Base-by-base conservation (phyloP, 2,888 invertebrate species). In the Sarcophaga rosellei region DNA sequence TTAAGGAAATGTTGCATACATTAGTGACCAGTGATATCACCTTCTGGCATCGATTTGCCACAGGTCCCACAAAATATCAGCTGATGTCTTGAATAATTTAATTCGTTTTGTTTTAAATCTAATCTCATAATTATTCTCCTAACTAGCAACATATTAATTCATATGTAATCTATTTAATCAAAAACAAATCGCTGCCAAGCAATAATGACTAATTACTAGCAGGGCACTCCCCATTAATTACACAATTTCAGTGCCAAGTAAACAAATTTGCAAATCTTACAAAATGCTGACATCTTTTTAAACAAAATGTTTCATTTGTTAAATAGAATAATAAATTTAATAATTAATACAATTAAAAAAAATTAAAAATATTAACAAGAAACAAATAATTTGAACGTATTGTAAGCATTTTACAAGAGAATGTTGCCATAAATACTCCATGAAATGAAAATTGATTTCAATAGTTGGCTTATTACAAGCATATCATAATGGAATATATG, bases 291-390 rank as follows among this genome's bases (percentile, higher is more conserved):
- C 21, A 44, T 35, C n/a, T 10, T 53, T 53, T 57, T 17, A 80
- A 80, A 25, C 25, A 59, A 80, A 66, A 45, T 21, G 25, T 6
- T 66, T 59, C 72, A 73, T 47, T 47, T 73, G 65, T 53, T 53
- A 5, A 53, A 53, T 53, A 53, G 53, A 53, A 53, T 15, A 59
- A 80, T 79, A 65, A 72, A 72, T 5, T 35, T 10, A 35, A 35
- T 59, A 70, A 25, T 72, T 8, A 5, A 70, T 47, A 11, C 0
- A 59, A 20, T n/a, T n/a, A 20, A 35, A 59, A 20, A 57, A 35
- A 35, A 8, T 35, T 10, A 35, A 35, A 8, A 35, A 35, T 8
- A 35, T 6, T 25, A 10, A 35, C 8, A 10, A 35, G 10, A 35
- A 35, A 10, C 10, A 35, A 10, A 10, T 35, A 35, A 35, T 35